Evolutionary conservation across 2,888 invertebrate genomes (phyloP).

Genomic region (Dyspetes luteomarginatus): DNA sequence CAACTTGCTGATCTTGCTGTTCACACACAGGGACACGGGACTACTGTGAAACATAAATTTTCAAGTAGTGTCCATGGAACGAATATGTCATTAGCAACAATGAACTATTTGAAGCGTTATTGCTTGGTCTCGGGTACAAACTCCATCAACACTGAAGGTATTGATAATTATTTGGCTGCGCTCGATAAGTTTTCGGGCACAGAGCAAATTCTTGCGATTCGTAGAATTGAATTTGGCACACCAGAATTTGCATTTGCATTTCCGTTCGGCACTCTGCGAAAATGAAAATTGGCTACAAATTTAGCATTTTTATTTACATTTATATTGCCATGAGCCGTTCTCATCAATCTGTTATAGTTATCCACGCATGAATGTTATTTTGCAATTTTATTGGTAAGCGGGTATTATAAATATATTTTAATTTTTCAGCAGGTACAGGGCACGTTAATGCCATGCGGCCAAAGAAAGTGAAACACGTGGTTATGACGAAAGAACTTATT

Average conservation of each 20-base stretch:
- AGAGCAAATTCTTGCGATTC: too few relatives aligned
- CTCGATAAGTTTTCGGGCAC: not conserved
- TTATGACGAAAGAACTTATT: conserved; percentile 45
- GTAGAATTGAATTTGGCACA: too few relatives aligned
- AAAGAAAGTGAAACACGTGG: conserved; percentile 44
- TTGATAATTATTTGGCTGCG: not conserved
- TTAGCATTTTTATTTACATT: not conserved
- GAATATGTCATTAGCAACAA: conserved; percentile 89
- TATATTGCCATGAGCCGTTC: not conserved
- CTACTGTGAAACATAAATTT: conserved; percentile 76
- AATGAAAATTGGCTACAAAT: not conserved
- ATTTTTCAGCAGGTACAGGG: conserved; percentile 18
- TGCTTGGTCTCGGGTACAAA: conserved; percentile 85
- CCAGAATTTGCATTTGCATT: too few relatives aligned
- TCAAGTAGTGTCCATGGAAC: conserved; percentile 79
- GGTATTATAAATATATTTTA: not conserved
- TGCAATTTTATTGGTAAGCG: not conserved
- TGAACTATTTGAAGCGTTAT: conserved; percentile 89
- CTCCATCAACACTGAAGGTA: conserved; percentile 72
- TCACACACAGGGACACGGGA: conserved; percentile 73
- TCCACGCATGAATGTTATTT: not conserved
- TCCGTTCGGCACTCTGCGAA: too few relatives aligned
- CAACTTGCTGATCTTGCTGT: conserved; percentile 81
- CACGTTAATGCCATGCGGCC: conserved; percentile 21
- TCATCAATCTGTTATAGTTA: not conserved